A percentile compares a stretch with the other conserved stretches of the same genome.
Evolutionary conservation across 2,797 vertebrate species (phyloP).

Genomic region (Chelon auratus): DNA sequence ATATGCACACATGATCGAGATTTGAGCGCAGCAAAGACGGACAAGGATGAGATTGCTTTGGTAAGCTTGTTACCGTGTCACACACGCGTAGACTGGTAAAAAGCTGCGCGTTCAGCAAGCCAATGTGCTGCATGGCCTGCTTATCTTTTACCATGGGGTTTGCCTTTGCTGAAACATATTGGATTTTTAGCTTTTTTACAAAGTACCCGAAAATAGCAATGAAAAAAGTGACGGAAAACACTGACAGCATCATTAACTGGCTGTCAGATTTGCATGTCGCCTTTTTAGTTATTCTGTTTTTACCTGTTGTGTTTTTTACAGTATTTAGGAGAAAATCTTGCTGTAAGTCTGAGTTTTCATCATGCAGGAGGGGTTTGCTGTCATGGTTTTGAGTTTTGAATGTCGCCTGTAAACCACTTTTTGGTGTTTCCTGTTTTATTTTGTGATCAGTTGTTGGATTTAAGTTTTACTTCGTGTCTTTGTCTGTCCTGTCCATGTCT

Average conservation of each 20-base stretch:
- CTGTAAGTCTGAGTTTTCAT: too few species aligned
- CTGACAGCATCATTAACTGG: not conserved
- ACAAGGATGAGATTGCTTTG: slow-evolving; percentile 51
- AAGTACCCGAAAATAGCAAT: slow-evolving; percentile 4
- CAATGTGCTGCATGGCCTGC: slow-evolving; percentile 30
- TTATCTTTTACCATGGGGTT: slow-evolving; percentile 36
- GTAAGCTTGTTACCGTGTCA: slow-evolving; percentile 44
- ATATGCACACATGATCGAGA: slow-evolving; percentile 3
- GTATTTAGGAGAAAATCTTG: not conserved
- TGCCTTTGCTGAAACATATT: slow-evolving; percentile 32
- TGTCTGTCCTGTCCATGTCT: too few species aligned
- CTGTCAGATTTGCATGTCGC: not conserved
- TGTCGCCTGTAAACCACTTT: too few species aligned
- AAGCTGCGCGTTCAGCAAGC: slow-evolving; percentile 26
- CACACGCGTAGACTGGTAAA: not conserved
- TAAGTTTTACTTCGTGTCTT: too few species aligned
- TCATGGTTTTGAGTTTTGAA: too few species aligned
- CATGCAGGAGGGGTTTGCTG: too few species aligned
- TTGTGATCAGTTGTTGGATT: too few species aligned
- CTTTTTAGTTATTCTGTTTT: not conserved
- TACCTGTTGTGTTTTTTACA: slow-evolving; percentile 14
- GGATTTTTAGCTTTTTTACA: not conserved
- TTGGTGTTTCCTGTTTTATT: too few species aligned
- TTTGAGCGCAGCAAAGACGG: slow-evolving; percentile 34
- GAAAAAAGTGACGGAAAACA: slow-evolving; percentile 6